A percentile compares a stretch with the other conserved stretches of the same genome.
Conservation (phyloP, 2,888 invertebrate genomes). For the Elysia crispata region DNA sequence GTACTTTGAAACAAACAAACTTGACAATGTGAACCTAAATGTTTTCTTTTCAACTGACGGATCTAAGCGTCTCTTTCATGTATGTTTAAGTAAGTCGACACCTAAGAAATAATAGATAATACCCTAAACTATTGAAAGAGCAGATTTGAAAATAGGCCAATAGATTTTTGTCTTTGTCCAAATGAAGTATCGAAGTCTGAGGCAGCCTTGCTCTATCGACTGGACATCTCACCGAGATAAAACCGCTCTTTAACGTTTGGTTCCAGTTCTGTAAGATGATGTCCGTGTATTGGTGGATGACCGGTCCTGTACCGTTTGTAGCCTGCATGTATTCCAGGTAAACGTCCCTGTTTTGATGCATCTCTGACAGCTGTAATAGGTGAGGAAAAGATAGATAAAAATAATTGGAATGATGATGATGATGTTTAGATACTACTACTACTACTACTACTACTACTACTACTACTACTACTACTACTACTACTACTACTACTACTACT, state of each 20-base stretch:
- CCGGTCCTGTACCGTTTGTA: constrained; percentile 45
- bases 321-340: constrained; percentile 49
- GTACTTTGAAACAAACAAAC: too few species aligned
- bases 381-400: too few species aligned
- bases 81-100: too few species aligned
- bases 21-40: too few species aligned
- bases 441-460: constrained; percentile 34
- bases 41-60: too few species aligned
- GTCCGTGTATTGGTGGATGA: constrained; percentile 47
- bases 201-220: too few species aligned
- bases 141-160: too few species aligned
- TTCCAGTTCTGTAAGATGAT: constrained; percentile 49
- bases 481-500: constrained; percentile 37
- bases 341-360: constrained; percentile 57
- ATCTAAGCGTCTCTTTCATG: too few species aligned
- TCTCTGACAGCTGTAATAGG: constrained; percentile 37
- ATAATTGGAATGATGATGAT: background rate
- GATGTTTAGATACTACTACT: constrained; percentile 3
- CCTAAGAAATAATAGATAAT: too few species aligned
- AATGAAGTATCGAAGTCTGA: too few species aligned
- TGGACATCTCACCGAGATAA: constrained; percentile 39
- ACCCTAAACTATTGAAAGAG: too few species aligned
- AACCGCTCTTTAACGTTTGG: constrained; percentile 52
- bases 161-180: too few species aligned
- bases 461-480: constrained; percentile 37